Evolutionary conservation across 2,888 invertebrate species (phyloP), one percentile per base, ranked within the genome.

Genomic region (Ichneumoninae sp.): DNA sequence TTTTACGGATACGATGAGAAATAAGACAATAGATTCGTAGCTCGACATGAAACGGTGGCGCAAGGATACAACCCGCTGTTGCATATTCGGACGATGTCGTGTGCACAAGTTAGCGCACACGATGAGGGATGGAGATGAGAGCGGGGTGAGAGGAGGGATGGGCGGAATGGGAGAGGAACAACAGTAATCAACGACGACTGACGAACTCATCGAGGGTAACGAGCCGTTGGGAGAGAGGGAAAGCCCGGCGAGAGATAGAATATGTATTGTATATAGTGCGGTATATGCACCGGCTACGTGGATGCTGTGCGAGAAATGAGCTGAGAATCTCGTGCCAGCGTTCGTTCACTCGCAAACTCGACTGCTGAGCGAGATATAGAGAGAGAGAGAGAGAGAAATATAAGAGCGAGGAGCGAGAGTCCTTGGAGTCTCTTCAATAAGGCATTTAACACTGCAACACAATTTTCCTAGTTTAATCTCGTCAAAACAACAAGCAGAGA

Each of bases 161-260:
- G 66, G 54, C 65, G 60, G 22, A 40, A 47, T 52, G 50, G 19
- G 65, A 10, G 74, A 66, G 75, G 62, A 84, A 84, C 84, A 82
- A 84, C 76, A 76, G 82, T 82, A 84, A 84, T 84, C 84, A 84
- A 80, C 84, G 82, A 76, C 78, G 54, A 75, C 81, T 78, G 84
- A 84, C 75, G 62, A 84, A 79, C 82, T 76, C 84, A 79, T 84
- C 82, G 84, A 44, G 84, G 62, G 76, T 82, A 84, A 84, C 84
- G 79, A 82, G 76, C 66, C 78, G 68, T 76, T 74, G 75, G 62
- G 60, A 76, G 74, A 78, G 62, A 78, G 52, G 4, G 52, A n/a
- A 33, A 33, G 33, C 33, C 33, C 60, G 62, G 65, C 66, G 30
- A 66, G 68, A 57, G 50, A 68, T 68, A 30, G 79, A 62, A 81